Evolutionary conservation across 2,888 invertebrate species (phyloP), one percentile per base, ranked within the genome.

Genomic region (Leucoma salicis): DNA sequence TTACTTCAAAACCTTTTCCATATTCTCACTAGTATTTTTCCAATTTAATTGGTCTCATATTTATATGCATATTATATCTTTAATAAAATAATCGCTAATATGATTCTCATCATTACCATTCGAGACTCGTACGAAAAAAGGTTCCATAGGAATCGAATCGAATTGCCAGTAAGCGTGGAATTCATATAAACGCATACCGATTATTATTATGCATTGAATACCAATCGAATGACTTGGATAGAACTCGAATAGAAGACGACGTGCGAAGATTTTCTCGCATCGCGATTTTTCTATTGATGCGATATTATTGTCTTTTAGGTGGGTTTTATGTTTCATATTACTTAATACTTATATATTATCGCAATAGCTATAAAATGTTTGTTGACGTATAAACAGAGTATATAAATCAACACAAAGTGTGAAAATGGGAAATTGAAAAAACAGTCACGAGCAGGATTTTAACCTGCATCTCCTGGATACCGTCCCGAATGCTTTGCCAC

Each of bases 171-270:
- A 70, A 58, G 49, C 54, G 49, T 54, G 70, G 72, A 72, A 78
- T 74, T 74, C 75, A 69, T 78, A 79, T 80, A 77, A 78, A 70
- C 76, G 78, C 75, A 76, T 78, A 70, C 77, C 77, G 70, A 73
- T 73, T 75, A 74, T 72, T 73, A 76, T 70, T 79, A 76, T 79
- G 76, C 77, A 75, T 70, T 69, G 70, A 74, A 72, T 75, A 53
- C 67, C 70, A 52, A 64, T 63, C 57, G 65, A 66, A 68, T 67
- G 64, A 59, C 55, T 63, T 53, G 55, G 49, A 61, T 49, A 49
- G 50, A 40, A 42, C 46, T 51, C 42, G 39, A 39, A 41, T 60
- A 57, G 52, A 51, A 32, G 57, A 24, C 16, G 51, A 73, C 72
- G 74, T 72, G 72, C 63, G 57, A 67, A 60, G 66, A 69, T 70